Conservation (phyloP, 1,140 invertebrate species). For the Leptinotarsa defecta region DNA sequence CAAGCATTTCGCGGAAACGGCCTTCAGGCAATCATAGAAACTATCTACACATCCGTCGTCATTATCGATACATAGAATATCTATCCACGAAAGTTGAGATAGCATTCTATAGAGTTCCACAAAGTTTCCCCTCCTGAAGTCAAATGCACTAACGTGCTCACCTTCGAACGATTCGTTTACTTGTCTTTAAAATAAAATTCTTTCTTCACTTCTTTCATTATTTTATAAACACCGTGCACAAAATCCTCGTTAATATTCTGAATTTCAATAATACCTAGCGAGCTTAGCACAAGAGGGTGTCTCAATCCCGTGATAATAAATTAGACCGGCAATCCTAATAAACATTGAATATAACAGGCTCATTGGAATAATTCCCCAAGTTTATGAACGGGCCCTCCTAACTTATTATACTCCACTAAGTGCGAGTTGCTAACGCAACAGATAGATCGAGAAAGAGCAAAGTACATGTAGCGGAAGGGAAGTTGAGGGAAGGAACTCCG, state of each 20-base stretch:
- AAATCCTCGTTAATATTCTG: not conserved
- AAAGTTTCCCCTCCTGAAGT: no score
- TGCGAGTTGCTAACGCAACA: constrained; percentile 3
- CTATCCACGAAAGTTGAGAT: no score
- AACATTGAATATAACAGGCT: constrained; percentile 27
- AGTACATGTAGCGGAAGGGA: not conserved
- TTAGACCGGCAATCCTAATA: constrained; percentile 27
- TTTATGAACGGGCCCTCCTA: constrained; percentile 16
- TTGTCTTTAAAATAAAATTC: no score
- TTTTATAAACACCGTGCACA: no score
- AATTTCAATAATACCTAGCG: constrained; percentile 3
- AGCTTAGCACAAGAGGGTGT: not conserved
- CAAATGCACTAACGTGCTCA: no score
- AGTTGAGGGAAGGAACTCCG: not conserved
- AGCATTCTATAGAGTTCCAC: no score
- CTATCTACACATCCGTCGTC: no score
- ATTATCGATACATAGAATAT: no score
- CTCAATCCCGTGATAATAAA: constrained; percentile 19
- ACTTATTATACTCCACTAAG: constrained; percentile 14
- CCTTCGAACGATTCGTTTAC: no score
- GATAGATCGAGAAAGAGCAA: not conserved
- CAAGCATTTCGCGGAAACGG: no score
- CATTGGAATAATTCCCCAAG: constrained; percentile 27
- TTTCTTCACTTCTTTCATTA: no score
- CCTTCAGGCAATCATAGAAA: no score